These are phyloP conservation scores for Alligator sinensis DNA, from an alignment of 2,113 vertebrate species.

Conservation along the genomic window DNA sequence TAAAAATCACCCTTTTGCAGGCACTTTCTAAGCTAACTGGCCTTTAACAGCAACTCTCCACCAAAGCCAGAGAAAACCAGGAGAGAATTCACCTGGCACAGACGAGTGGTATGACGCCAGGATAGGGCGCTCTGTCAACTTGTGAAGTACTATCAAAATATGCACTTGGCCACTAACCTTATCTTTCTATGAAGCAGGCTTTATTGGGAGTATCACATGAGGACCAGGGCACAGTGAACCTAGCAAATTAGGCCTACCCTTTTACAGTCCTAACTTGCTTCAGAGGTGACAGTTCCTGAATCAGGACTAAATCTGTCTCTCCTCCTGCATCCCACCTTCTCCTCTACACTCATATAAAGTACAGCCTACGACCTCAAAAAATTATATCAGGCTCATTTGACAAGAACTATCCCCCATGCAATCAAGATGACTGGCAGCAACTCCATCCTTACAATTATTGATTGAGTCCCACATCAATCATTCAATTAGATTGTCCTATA, in stretches of 20 bases:
- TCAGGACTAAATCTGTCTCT: not conserved
- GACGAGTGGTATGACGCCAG: not conserved
- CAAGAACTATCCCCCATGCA: not conserved
- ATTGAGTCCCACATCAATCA: not conserved
- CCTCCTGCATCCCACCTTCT: not conserved
- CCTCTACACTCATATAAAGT: not conserved
- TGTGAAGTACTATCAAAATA: too few relatives aligned
- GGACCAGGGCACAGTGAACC: not conserved
- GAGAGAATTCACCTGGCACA: not conserved
- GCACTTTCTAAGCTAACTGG: not conserved
- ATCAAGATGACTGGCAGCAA: not conserved
- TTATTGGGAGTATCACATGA: not conserved
- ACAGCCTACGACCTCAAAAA: not conserved
- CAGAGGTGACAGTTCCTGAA: not conserved
- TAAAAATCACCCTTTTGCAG: not conserved
- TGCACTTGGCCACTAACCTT: not conserved
- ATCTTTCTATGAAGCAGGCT: not conserved
- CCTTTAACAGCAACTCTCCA: not conserved
- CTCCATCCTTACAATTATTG: not conserved
- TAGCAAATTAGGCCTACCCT: not conserved
- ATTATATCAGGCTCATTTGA: not conserved
- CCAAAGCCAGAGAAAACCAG: not conserved
- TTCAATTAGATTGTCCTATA: accelerated
- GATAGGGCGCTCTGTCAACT: not conserved
- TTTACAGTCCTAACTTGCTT: not conserved